A percentile compares a stretch with the other conserved stretches of the same genome.
Evolutionary conservation across 2,113 vertebrate genomes (phyloP).

Genomic region (Myiozetetes cayanensis): DNA sequence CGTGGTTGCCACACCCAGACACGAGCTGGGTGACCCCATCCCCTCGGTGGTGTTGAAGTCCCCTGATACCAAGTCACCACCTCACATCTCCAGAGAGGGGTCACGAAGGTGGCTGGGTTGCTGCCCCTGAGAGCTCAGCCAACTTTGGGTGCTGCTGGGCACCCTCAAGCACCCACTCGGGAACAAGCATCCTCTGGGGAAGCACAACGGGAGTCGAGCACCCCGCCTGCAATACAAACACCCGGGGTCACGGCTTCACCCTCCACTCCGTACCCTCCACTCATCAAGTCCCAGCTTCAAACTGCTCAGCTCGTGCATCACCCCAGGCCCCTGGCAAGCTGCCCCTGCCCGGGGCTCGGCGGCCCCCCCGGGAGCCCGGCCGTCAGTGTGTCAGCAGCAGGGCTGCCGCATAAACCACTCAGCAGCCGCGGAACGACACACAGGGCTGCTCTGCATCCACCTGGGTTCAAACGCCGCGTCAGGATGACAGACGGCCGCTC

Average conservation of each 20-base stretch:
- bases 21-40: background rate
- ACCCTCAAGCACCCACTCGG: background rate
- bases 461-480: background rate
- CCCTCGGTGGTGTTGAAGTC: background rate
- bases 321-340: background rate
- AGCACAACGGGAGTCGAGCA: background rate
- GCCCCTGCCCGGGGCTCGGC: background rate
- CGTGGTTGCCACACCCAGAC: accelerated
- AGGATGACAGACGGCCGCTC: background rate
- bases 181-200: background rate
- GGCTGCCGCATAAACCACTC: background rate
- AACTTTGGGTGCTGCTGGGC: background rate
- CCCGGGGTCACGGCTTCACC: background rate
- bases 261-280: accelerated
- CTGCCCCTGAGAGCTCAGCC: background rate
- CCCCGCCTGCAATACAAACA: background rate
- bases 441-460: background rate
- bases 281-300: background rate
- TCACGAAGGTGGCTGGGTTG: accelerated
- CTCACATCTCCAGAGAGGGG: background rate
- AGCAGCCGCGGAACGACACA: background rate
- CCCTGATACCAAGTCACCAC: accelerated
- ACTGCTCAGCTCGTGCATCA: accelerated
- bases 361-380: background rate
- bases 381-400: background rate